Percentiles rank a stretch among this genome's conserved stretches.
Evolutionary conservation across 2,888 invertebrate species (phyloP).

Genomic region (Epirrhoe tristata): DNA sequence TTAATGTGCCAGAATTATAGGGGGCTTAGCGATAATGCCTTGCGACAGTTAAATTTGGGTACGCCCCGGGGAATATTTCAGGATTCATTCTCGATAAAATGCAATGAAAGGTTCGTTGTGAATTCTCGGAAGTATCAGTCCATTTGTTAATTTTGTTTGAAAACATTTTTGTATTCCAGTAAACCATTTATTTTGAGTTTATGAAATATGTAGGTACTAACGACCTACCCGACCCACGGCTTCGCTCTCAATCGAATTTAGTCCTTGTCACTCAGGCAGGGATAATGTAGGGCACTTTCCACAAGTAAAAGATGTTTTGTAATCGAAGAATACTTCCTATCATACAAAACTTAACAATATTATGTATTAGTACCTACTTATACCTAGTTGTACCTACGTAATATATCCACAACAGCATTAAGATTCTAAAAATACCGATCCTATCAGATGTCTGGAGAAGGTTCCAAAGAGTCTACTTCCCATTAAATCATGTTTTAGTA

Average conservation of each 20-base stretch:
- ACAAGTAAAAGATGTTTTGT: background rate
- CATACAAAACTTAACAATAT: no score
- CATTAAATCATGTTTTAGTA: background rate
- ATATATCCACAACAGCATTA: background rate
- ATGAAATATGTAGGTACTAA: background rate
- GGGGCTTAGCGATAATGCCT: slow-evolving; percentile 42
- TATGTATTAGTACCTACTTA: no score
- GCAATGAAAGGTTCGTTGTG: slow-evolving; percentile 17
- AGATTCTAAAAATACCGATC: background rate
- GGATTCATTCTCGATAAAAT: slow-evolving; percentile 29
- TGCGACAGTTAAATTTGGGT: slow-evolving; percentile 35
- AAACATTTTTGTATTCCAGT: slow-evolving; percentile 13
- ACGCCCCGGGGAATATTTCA: slow-evolving; percentile 27
- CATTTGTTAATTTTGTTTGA: slow-evolving; percentile 15
- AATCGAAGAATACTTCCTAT: background rate
- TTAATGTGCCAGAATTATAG: slow-evolving; percentile 45
- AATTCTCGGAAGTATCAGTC: slow-evolving; percentile 24
- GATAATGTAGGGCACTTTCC: no score
- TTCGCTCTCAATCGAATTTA: no score
- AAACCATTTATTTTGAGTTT: background rate
- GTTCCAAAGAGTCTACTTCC: background rate
- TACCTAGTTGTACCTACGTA: no score
- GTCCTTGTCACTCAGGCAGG: no score
- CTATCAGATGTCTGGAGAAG: background rate
- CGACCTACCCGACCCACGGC: background rate